Conservation (phyloP, 2,113 vertebrate species). For the Hystrix brachyura region DNA sequence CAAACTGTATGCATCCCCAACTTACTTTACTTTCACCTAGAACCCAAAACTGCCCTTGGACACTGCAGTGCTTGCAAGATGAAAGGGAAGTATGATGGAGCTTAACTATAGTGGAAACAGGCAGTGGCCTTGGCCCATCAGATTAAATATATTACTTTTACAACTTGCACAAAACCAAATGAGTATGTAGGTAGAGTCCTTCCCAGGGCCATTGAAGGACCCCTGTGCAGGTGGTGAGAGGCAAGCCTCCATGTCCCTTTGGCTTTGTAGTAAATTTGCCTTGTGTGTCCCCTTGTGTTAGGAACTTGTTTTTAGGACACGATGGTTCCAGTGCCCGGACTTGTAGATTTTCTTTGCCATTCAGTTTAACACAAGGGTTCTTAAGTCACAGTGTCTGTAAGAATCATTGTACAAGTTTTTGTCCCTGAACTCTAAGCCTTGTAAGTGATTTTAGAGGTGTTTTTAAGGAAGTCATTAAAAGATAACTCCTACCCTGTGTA, state of each 20-base stretch:
- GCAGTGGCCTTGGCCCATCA: neutral
- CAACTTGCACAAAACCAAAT: neutral
- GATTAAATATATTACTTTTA: neutral
- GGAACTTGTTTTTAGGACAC: neutral
- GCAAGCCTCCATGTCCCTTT: neutral
- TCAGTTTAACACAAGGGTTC: neutral
- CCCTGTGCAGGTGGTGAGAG: too few species aligned
- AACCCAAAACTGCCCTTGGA: neutral
- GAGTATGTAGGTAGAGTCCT: neutral
- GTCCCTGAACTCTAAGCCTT: neutral
- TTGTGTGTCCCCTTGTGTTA: neutral
- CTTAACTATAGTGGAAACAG: neutral
- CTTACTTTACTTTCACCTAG: neutral
- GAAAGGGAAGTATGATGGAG: neutral
- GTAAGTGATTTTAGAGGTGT: neutral
- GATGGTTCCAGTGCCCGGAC: neutral
- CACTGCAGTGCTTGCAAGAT: neutral
- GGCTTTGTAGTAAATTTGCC: neutral
- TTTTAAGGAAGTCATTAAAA: neutral
- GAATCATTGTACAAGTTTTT: neutral
- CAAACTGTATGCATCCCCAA: neutral
- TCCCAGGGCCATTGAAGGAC: neutral
- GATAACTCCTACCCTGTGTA: neutral
- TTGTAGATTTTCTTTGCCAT: neutral
- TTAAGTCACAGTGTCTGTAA: neutral